Conservation (phyloP, 2,888 invertebrate species). For the Dryobota labecula region DNA sequence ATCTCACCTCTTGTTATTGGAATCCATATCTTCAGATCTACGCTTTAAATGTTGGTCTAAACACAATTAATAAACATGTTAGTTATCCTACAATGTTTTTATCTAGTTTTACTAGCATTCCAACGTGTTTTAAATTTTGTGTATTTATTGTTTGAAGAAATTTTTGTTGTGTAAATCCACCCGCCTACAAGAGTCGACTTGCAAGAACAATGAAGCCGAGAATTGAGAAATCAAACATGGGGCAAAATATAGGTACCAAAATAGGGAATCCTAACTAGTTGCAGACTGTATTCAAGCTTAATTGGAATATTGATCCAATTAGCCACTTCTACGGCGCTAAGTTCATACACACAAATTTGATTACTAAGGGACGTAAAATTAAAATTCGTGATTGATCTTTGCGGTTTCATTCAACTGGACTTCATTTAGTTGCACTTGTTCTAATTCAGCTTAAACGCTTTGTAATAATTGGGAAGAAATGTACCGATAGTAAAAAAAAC, state of each 20-base stretch:
- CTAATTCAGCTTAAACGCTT: neutral
- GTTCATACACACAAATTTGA: neutral
- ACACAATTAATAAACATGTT: too few species aligned
- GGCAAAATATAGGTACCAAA: neutral
- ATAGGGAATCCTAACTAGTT: constrained; percentile 6
- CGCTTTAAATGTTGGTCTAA: too few species aligned
- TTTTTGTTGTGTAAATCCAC: too few species aligned
- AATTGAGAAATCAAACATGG: neutral
- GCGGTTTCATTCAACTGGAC: neutral
- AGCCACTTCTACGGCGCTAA: neutral
- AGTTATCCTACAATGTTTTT: too few species aligned
- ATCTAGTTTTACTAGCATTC: too few species aligned
- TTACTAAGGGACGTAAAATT: neutral
- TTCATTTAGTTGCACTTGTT: neutral
- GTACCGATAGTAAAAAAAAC: neutral
- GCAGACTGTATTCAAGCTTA: neutral
- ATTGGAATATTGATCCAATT: constrained; percentile 29
- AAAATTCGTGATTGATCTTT: neutral
- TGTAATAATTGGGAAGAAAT: neutral
- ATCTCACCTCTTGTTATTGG: too few species aligned
- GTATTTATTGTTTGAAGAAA: too few species aligned
- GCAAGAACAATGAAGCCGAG: neutral
- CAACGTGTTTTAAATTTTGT: too few species aligned
- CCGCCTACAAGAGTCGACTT: neutral
- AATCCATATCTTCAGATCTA: too few species aligned